Evolutionary conservation across 2,888 invertebrate species (phyloP), one percentile per base, ranked within the genome.

Genomic region (Athripsodes cinereus): DNA sequence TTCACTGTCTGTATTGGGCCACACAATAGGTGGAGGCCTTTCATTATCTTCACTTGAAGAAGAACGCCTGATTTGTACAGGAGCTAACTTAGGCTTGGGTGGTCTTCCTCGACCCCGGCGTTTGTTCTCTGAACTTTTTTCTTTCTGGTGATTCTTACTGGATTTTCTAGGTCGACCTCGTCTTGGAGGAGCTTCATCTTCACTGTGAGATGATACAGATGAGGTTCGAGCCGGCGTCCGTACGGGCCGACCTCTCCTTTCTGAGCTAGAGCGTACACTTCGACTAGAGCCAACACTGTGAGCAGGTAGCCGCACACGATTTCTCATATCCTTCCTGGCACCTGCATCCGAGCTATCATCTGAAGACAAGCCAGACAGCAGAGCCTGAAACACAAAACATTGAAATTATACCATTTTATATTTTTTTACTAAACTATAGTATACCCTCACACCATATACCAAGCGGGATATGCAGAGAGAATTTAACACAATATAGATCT

Each of bases 301-400:
- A 46, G 54, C 49, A 72, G 34, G 74, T 72, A 44, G 74, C 73
- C 21, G 77, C 73, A 53, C 26, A 20, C 6, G 16, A 16, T 22
- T 22, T 50, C 50, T 22, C 18, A 44, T 22, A 10, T 54, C 46
- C 31, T 54, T 50, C 8, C 49, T n/a, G 1, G 48, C 22, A 11
- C 22, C 18, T n/a, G 35, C 53, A 44, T 55, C 53, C 2, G 53
- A 49, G 40, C 52, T 44, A 55, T 75, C 69, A 61, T 79, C 79
- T 34, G 82, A 82, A 3, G 84, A 83, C 64, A 84, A 71, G 68
- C 82, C 82, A 63, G 84, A 84, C 58, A 84, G 72, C 60, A 83
- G 75, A 67, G 75, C 76, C 75, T 78, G 71, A 60, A 65, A 66
- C 6, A 11, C 13, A 46, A 46, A n/a, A n/a, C n/a, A 26, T 26